phyloP scores from a whole-genome alignment of 2,888 invertebrate species.

The Stenolophus ochropezus region DNA sequence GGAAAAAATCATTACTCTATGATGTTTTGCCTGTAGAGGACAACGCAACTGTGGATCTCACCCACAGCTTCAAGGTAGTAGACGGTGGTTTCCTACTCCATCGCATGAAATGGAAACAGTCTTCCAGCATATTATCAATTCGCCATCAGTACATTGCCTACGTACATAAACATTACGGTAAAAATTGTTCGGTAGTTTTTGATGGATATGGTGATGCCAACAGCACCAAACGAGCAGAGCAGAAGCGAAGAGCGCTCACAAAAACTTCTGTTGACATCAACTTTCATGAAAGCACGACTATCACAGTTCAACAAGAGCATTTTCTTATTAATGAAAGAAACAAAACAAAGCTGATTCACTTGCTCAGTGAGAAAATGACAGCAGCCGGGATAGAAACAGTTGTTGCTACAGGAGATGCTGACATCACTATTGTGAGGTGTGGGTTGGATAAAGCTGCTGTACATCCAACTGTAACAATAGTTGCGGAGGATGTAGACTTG shows the following conservation, averaged over 20 bases:
- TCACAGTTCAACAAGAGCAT: no score
- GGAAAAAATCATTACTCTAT: conserved; percentile 28
- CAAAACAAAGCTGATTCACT: no score
- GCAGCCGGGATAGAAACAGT: no score
- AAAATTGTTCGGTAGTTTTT: conserved; percentile 1
- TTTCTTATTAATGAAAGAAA: no score
- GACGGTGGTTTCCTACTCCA: conserved; percentile 54
- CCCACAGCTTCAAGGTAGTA: conserved; percentile 16
- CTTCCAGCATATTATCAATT: conserved; percentile 35
- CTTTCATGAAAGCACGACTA: no score
- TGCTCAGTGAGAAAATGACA: no score
- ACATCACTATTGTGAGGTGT: no score
- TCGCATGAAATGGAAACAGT: conserved; percentile 44
- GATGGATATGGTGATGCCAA: conserved; percentile 41
- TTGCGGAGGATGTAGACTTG: no score
- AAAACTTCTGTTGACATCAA: no score
- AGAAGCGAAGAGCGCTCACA: conserved; percentile 58
- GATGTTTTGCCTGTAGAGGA: background rate
- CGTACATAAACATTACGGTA: conserved; percentile 42
- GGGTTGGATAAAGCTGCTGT: no score
- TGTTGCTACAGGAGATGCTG: no score
- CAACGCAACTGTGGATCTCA: conserved; percentile 25
- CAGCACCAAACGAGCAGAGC: conserved; percentile 61
- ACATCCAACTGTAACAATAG: no score
- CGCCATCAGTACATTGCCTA: conserved; percentile 55